A percentile compares a stretch with the other conserved stretches of the same genome.
Evolutionary conservation across 2,797 vertebrate species (phyloP).

Genomic region (Rhabdophis nuchalis): DNA sequence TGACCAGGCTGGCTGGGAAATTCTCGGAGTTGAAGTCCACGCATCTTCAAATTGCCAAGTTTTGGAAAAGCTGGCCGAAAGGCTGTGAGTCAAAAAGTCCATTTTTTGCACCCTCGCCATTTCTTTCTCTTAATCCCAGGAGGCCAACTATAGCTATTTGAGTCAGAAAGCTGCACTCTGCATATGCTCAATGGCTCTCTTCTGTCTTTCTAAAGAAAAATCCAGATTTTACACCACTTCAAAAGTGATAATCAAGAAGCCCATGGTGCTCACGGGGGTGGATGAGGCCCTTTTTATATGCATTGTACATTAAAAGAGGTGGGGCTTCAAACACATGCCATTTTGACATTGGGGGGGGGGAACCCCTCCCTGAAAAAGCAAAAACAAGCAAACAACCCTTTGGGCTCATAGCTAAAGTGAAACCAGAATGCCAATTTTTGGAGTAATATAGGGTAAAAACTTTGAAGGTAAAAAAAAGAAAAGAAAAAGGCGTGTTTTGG

Average conservation of each 20-base stretch:
- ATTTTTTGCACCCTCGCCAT: background rate
- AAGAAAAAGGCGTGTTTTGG: background rate
- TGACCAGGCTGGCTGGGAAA: background rate
- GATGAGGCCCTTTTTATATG: background rate
- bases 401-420: background rate
- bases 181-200: background rate
- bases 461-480: rapidly evolving
- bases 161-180: background rate
- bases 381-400: background rate
- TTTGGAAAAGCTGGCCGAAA: background rate
- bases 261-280: background rate
- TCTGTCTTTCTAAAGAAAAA: background rate
- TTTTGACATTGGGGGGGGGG: background rate
- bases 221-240: background rate
- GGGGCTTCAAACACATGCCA: background rate
- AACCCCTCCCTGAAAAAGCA: background rate
- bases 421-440: background rate
- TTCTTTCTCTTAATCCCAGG: background rate
- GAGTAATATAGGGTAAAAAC: background rate
- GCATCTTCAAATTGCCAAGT: background rate
- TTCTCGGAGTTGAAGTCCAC: background rate
- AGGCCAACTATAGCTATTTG: background rate
- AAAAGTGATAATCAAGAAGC: background rate
- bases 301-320: background rate
- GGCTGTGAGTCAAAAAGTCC: background rate